Conservation (phyloP, 2,888 invertebrate genomes). For the Pyralis farinalis region DNA sequence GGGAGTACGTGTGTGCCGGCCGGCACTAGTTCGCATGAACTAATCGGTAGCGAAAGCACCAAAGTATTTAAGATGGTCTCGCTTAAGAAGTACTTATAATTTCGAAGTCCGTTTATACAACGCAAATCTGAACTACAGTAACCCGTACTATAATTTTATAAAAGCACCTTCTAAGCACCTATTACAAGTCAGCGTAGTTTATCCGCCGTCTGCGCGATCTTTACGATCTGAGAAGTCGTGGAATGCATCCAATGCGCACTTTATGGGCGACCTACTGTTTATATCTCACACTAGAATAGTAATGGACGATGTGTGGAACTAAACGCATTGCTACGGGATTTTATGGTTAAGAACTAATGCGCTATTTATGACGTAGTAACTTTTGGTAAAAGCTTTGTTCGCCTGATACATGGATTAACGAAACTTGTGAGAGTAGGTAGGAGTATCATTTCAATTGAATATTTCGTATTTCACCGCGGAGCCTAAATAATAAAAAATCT, state of each 20-base stretch:
- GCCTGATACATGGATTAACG: no score
- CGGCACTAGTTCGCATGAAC: no score
- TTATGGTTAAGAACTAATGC: background rate
- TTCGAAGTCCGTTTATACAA: no score
- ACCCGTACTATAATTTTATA: background rate
- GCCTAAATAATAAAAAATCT: no score
- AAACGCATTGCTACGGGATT: slow-evolving; percentile 10
- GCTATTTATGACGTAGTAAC: background rate
- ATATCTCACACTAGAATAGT: slow-evolving; percentile 4
- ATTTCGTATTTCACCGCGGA: no score
- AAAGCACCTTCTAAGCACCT: background rate
- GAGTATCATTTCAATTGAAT: no score
- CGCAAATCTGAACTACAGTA: background rate
- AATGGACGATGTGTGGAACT: slow-evolving; percentile 12
- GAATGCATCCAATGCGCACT: slow-evolving; percentile 9
- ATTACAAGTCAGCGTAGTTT: background rate
- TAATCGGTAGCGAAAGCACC: no score
- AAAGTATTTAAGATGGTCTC: no score
- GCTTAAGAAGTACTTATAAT: no score
- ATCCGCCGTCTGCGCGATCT: slow-evolving; percentile 3
- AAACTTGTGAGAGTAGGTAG: no score
- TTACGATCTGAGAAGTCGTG: slow-evolving; percentile 14
- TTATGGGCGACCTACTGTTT: slow-evolving; percentile 7
- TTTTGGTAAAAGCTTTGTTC: no score
- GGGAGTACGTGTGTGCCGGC: no score